Evolutionary conservation across 2,797 vertebrate species (phyloP).

Genomic region (Pseudotriccus pelzelni): DNA sequence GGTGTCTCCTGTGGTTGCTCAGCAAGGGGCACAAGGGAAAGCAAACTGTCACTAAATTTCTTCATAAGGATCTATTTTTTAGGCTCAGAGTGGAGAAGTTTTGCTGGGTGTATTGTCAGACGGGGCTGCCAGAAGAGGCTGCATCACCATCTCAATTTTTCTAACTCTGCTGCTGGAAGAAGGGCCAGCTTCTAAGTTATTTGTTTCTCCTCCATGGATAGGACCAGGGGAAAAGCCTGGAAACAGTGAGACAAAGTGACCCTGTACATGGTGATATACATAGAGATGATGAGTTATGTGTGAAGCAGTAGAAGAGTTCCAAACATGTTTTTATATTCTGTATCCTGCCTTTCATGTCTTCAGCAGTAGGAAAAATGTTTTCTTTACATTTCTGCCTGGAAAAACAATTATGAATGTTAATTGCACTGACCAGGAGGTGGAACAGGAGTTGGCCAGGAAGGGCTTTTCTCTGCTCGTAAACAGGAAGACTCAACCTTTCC

Average conservation of each 20-base stretch:
- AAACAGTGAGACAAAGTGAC: neutral
- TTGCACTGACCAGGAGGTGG: constrained; percentile 18
- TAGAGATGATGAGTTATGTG: neutral
- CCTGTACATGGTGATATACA: neutral
- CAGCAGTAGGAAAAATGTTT: neutral
- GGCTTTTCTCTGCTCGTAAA: constrained; percentile 14
- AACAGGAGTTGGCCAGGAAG: constrained; percentile 33
- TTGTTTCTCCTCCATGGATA: neutral
- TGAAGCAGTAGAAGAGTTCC: constrained; percentile 1
- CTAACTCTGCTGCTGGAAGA: neutral
- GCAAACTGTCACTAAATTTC: neutral
- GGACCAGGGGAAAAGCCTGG: neutral
- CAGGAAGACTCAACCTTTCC: constrained; percentile 65
- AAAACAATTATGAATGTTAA: constrained; percentile 59
- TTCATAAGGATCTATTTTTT: neutral
- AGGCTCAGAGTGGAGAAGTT: neutral
- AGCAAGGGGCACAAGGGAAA: neutral
- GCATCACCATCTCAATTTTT: neutral
- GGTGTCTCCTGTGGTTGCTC: neutral
- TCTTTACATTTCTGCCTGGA: constrained; percentile 57
- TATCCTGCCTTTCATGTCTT: constrained; percentile 49
- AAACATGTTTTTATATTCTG: neutral
- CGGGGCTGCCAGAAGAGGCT: neutral
- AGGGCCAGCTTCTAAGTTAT: neutral
- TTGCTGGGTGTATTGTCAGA: neutral